Base-by-base conservation (phyloP, 2,797 vertebrate genomes). In the Xiphophorus birchmanni region DNA sequence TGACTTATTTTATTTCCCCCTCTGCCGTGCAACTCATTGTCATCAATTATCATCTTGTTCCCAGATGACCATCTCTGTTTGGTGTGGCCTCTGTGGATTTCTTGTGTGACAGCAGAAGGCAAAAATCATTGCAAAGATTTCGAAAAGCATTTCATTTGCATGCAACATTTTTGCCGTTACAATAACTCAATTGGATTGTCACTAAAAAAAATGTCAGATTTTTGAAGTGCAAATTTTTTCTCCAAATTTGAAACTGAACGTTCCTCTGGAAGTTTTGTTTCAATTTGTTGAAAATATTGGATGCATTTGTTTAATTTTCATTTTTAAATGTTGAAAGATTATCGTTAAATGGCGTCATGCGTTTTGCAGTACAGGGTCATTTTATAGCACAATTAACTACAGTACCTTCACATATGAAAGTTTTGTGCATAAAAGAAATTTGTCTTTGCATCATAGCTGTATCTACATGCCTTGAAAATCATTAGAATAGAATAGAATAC, bases 11-110 rank as follows among this genome's bases (percentile, higher is more conserved):
- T 9, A 1, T 10, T 10, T 3, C 9, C 77, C 79, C 72, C 52
- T 50, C 11, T 83, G 83, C 87, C 71, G 26, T 44, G 65, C 75
- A 11, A 90, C 91, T 90, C 87, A 90, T 91, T 88, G 88, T 77
- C 79, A 92, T 93, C 92, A 92, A 93, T 93, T 93, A 94, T 83
- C 75, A 42, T 83, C 83, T 84, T 50, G 79, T 85, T 91, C 88
- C 90, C 89, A 84, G 90, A 91, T 94, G 92, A 93, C 91, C 92
- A 72, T 74, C 44, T 89, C 80, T 65, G 83, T 83, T 81, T 74
- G 58, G 73, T 73, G 74, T 75, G 47, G 50, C 81, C 88, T 87
- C 77, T 75, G 77, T 80, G 77, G 80, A 80, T 76, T 84, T 86
- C 81, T 73, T 73, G 72, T 78, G 80, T 77, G 11, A 10, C 32